Evolutionary conservation across 2,113 vertebrate genomes (phyloP), one percentile per base, ranked within the genome.

Genomic region (Abramis brama): DNA sequence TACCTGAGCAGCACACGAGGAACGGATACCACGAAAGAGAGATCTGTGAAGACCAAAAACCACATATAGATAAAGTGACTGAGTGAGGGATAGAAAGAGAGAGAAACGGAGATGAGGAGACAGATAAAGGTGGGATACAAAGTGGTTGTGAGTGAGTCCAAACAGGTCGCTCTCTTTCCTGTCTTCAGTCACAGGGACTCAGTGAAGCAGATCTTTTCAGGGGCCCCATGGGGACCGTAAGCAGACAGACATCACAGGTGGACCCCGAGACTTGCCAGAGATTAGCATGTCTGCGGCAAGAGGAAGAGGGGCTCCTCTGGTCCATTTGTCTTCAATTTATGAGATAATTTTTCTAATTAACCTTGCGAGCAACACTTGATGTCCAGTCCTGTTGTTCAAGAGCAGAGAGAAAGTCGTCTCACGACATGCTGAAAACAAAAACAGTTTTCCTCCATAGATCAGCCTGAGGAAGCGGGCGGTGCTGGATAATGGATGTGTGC

Each of bases 341-440:
- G 95, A 96, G 96, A 98, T 97, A 95, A 96, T 97, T 97, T 97
- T 97, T 97, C 95, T 96, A 97, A 98, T 97, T 98, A 97, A 98
- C 97, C 95, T 96, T 91, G 92, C 94, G 94, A 95, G 94, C 92
- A 94, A 93, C 83, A 91, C 89, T 92, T 88, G 83, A 88, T 83
- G 92, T 90, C 85, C 90, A 88, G 91, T 90, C 84, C 87, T 66
- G 70, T 86, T 64, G 77, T 83, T 82, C 74, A 88, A 90, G 88
- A 87, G 88, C 76, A 7, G 52, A 86, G 4, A 71, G 83, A 60
- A 79, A 74, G 88, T 83, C 50, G 8, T 86, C 85, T 83, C 83
- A 39, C 23, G 5, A 30, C 71, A 68, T 39, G 39, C n/a, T 55
- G 17, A 52, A 45, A 84, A 66, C 59, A 50, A 60, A 71, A 39